A percentile compares a stretch with the other conserved stretches of the same genome.
Evolutionary conservation across 2,888 invertebrate species (phyloP).

Genomic region (Antitype chi): DNA sequence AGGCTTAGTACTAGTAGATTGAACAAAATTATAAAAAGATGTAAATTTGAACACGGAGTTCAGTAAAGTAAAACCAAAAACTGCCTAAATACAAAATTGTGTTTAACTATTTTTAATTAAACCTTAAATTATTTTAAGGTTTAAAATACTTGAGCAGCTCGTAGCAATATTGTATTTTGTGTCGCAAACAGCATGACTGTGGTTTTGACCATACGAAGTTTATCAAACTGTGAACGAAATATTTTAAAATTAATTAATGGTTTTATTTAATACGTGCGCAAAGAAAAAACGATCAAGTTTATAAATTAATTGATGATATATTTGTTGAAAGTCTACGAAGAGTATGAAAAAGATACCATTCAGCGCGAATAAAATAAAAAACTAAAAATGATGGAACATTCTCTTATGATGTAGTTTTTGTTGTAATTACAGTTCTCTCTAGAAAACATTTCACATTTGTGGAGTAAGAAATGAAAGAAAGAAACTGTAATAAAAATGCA

Average conservation of each 20-base stretch:
- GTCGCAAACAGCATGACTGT: not conserved
- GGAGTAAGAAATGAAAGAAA: slow-evolving; percentile 54
- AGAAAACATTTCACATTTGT: slow-evolving; percentile 65
- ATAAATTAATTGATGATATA: not conserved
- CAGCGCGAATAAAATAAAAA: slow-evolving; percentile 40
- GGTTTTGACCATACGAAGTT: not conserved
- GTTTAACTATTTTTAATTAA: too few species aligned
- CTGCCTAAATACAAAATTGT: too few species aligned
- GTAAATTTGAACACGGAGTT: not conserved
- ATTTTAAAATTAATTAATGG: not conserved
- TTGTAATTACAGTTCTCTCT: slow-evolving; percentile 62
- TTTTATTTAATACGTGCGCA: too few species aligned
- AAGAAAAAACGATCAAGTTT: not conserved
- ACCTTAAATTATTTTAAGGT: too few species aligned
- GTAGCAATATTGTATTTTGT: not conserved
- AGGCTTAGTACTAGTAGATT: too few species aligned
- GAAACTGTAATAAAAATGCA: slow-evolving; percentile 64
- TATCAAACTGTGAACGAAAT: not conserved
- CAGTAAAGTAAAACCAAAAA: not conserved
- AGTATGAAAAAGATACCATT: slow-evolving; percentile 20
- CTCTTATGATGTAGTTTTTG: slow-evolving; percentile 59
- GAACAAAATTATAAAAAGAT: not conserved
- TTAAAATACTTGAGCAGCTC: not conserved
- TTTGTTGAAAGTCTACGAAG: not conserved
- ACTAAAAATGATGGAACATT: slow-evolving; percentile 47